A percentile compares a stretch with the other conserved stretches of the same genome.
phyloP scores from a whole-genome alignment of 2,113 vertebrate species.

The Sclerurus mexicanus region DNA sequence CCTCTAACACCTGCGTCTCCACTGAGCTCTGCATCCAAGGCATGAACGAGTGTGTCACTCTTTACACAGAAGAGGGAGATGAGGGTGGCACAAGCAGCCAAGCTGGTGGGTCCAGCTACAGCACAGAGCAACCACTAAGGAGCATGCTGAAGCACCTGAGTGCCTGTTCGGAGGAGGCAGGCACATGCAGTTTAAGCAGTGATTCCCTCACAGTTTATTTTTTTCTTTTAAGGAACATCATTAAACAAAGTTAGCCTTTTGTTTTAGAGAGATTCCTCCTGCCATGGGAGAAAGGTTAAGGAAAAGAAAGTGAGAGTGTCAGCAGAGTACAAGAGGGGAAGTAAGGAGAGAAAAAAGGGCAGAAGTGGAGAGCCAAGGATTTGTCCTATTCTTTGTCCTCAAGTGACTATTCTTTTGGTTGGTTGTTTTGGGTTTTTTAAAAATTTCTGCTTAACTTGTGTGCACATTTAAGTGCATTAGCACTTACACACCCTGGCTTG shows the following conservation, averaged over 20 bases:
- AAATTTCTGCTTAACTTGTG: not conserved
- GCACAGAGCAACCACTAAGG: not conserved
- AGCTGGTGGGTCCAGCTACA: not conserved
- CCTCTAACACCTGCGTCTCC: not conserved
- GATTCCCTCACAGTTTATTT: not conserved
- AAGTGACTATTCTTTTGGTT: not conserved
- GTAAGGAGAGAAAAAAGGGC: not conserved
- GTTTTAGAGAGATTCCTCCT: not conserved
- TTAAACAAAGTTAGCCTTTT: not conserved
- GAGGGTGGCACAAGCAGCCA: not conserved
- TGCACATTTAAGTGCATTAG: not conserved
- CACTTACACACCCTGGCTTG: rapidly evolving
- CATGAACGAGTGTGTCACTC: rapidly evolving
- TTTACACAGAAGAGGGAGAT: not conserved
- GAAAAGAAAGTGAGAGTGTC: not conserved
- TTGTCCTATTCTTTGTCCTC: not conserved
- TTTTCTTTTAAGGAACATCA: not conserved
- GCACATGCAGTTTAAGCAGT: not conserved
- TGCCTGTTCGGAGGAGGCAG: not conserved
- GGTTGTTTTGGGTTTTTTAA: not conserved
- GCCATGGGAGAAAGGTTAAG: not conserved
- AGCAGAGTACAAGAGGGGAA: not conserved
- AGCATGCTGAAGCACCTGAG: rapidly evolving
- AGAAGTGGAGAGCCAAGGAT: not conserved
- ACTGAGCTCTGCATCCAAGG: not conserved